Base-by-base conservation (phyloP, 2,797 vertebrate genomes). In the Spea hammondii region DNA sequence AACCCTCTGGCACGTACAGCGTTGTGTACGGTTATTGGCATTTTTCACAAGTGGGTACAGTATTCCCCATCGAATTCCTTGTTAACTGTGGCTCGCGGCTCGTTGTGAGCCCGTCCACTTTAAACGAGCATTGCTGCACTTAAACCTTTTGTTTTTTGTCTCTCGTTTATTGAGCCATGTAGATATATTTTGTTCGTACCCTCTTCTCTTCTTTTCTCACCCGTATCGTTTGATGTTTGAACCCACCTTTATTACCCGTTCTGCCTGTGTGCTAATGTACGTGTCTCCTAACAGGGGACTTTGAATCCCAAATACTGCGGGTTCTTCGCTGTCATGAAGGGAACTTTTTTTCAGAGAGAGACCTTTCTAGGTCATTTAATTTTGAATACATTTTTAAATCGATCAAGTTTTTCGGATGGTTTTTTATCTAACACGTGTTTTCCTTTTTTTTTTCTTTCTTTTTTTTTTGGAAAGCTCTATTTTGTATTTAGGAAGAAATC, bases 401-500 rank as follows among this genome's bases (percentile, higher is more conserved):
- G 89, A 93, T 92, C 89, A 91, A 89, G 48, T 65, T 62, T 92
- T 91, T 92, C 92, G 91, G 90, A 92, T 92, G 92, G 90, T 93
- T 93, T 17, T 93, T 93, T 94, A 93, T 92, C 91, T 92, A 92
- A 92, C 86, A 89, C 90, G 89, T 92, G 91, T 93, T 93, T 93
- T 90, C 91, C 93, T 93, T 93, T 32, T 32, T 57, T 10, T 57
- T 57, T 57, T 57, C 17, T 17, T 17, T 17, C 17, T 10, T 92
- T 92, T 93, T 93, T 93, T 93, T 92, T 91, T 92, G 90, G 90
- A 93, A 93, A 93, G 90, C 91, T 93, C 91, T 92, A 92, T 93
- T 93, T 93, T 93, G 88, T 93, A 93, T 92, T 91, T 93, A 93
- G 92, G 89, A 92, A 57, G 92, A 48, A 92, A 92, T 89, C 92